Base-by-base conservation (phyloP, 1,140 invertebrate species). In the Atta colombica region DNA sequence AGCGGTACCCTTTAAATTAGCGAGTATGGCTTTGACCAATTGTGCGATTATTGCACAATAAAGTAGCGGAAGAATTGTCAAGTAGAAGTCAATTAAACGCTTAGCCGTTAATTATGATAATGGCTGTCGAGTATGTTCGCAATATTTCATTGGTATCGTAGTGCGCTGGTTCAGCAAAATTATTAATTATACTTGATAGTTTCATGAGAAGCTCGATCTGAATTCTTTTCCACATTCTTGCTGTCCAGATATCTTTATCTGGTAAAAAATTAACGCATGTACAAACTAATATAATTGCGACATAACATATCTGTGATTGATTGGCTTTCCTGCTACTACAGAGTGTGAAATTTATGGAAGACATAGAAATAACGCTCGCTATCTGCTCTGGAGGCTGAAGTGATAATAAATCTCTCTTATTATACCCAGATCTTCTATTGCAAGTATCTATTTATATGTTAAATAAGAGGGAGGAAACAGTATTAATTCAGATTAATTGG, bases 61-160 rank as follows among this genome's bases (percentile, higher is more conserved):
- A 92, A 90, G 87, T 58, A 53, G 60, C 21, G 58, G 55, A 86
- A 75, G 53, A 74, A 81, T 91, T 74, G 84, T 77, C 25, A 45
- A 49, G 60, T 25, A 84, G 60, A 88, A 90, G 85, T 91, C 87
- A 91, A 92, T 91, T 90, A 90, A 87, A 53, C 16, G 18, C 25
- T 25, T 39, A 74, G 55, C 31, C 75, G 65, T 89, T 91, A 89
- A 92, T 91, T 88, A 87, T 66, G 85, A 78, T 89, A 90, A 92
- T 86, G 66, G 61, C 63, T 60, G n/a, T 25, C 21, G 66, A 60
- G 66, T 25, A 25, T 25, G 25, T 71, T 82, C 35, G 75, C 39
- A 72, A 88, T 91, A 91, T 74, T 78, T 84, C 61, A 75, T 85
- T 88, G 88, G 61, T 85, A 90, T 87, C 45, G 68, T 75, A 31